Base-by-base conservation (phyloP, 2,797 vertebrate genomes). In the Poecilia wingei region DNA sequence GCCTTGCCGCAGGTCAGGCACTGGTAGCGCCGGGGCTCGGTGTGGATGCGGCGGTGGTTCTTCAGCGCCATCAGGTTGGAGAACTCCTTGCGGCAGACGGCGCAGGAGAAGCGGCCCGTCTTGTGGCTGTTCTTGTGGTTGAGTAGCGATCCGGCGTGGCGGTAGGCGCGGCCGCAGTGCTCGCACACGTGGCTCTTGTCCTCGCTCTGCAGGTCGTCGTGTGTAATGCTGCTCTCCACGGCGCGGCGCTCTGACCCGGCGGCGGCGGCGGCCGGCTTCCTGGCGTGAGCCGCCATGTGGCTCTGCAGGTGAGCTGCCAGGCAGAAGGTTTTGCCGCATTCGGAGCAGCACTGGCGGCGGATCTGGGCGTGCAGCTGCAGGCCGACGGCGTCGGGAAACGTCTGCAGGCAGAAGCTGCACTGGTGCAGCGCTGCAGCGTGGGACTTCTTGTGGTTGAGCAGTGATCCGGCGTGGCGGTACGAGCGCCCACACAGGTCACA, bases 71-170 rank as follows among this genome's bases (percentile, higher is more conserved):
- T 96, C 75, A 96, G 93, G 92, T 96, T 96, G 83, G 92, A 94
- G 91, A 96, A 96, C 92, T 96, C 95, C 71, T 96, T 96, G 81
- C 95, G 95, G 90, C 96, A 96, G 55, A 95, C 87, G 0, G 94
- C 86, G 92, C 97, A 98, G 79, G 95, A 96, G 82, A 97, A 98
- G 45, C 96, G 94, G 78, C 97, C 98, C 0, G 95, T 98, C 92
- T 98, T 97, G 93, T 98, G 98, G 87, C 96, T 98, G 94, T 98
- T 98, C 78, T 97, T 97, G 93, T 98, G 98, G 91, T 98, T 98
- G 80, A 98, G 97, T 73, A 98, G 95, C 55, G 97, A 98, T 86
- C 98, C 97, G 0, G 97, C 97, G 0, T 98, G 97, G 72, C 97
- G 97, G 80, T 98, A 98, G 0, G 96, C 96, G 31, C 97, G 96